Base-by-base conservation (phyloP, 1,140 invertebrate species). In the Elysia chlorotica region DNA sequence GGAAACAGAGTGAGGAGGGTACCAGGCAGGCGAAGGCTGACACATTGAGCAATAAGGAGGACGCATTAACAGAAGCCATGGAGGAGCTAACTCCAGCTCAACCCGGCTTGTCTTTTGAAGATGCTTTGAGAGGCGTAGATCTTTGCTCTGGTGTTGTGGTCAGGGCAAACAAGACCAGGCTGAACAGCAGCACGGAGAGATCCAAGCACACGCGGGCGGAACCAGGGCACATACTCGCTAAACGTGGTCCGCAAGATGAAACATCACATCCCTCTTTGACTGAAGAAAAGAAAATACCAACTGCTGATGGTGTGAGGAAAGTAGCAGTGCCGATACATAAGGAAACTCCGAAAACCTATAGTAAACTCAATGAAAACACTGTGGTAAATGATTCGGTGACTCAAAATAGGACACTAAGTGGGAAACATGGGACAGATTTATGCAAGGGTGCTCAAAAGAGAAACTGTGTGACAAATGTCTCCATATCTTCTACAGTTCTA, bases 31-130 rank as follows among this genome's bases (percentile, higher is more conserved):
- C n/a, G n/a, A n/a, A n/a, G n/a, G n/a, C n/a, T n/a, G n/a, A n/a
- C n/a, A n/a, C n/a, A n/a, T n/a, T n/a, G n/a, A n/a, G n/a, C n/a
- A n/a, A n/a, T n/a, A n/a, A n/a, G 41, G 10, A n/a, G 41, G 31
- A 25, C 30, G 25, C 37, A 41, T 21, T 2, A 0, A 1, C 10
- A 2, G n/a, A 33, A 3, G 21, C 14, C 14, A 28, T 21, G 21
- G 10, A 61, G 35, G 25, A 5, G 17, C 17, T n/a, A 10, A 2
- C 5, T 23, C 17, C 57, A 62, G 37, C 28, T 1, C 4, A 56
- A 48, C n/a, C n/a, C 10, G 41, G n/a, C n/a, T 14, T 14, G 2
- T 70, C 67, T 31, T 71, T 71, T 71, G 69, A 38, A 48, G 69
- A 71, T 23, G 6, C 63, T 5, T 59, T 71, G 1, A 59, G 36